Evolutionary conservation across 2,888 invertebrate genomes (phyloP).

Genomic region (Eupeodes latifasciatus): DNA sequence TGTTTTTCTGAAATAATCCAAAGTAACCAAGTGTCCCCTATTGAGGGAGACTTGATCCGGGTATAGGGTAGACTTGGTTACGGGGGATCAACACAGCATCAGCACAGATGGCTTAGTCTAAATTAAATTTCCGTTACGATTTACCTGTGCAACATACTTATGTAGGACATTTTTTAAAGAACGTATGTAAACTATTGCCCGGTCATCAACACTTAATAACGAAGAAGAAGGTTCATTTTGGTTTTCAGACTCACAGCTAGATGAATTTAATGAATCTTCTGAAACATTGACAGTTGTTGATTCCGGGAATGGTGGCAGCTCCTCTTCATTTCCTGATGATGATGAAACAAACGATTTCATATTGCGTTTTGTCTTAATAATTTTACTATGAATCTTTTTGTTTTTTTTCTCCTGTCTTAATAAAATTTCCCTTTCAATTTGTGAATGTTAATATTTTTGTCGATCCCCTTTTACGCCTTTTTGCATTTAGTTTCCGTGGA

Average conservation of each 20-base stretch:
- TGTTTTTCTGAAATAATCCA: too few species aligned
- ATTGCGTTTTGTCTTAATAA: neutral
- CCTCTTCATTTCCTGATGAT: neutral
- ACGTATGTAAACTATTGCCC: too few species aligned
- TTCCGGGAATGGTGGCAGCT: neutral
- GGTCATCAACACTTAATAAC: too few species aligned
- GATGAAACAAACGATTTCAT: neutral
- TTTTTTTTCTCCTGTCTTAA: slow-evolving; percentile 14
- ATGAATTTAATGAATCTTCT: neutral
- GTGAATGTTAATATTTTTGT: slow-evolving; percentile 33
- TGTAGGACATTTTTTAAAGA: neutral
- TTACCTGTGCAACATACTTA: neutral
- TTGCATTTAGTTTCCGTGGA: slow-evolving; percentile 29
- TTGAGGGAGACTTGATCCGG: too few species aligned
- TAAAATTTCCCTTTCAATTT: slow-evolving; percentile 22
- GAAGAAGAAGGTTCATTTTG: too few species aligned
- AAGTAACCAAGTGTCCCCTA: too few species aligned
- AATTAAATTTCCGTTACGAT: too few species aligned
- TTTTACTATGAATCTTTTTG: neutral
- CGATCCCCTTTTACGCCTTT: neutral
- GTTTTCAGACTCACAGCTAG: neutral
- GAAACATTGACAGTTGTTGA: neutral
- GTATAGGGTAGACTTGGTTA: too few species aligned
- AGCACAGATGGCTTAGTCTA: too few species aligned
- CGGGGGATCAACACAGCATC: accelerated